Evolutionary conservation across 2,113 vertebrate genomes (phyloP).

Genomic region (Oenanthe melanoleuca): DNA sequence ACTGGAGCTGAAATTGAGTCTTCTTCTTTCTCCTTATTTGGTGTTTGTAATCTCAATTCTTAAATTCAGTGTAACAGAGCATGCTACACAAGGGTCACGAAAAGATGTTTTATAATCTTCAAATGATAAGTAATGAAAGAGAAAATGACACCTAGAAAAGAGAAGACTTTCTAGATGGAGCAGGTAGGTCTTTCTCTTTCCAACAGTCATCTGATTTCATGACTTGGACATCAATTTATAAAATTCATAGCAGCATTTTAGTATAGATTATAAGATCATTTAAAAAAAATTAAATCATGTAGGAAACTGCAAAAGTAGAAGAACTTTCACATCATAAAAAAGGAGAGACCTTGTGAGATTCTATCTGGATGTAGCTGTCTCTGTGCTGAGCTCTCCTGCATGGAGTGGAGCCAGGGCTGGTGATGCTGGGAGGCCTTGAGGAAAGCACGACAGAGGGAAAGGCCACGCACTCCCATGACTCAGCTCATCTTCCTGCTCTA

Average conservation of each 20-base stretch:
- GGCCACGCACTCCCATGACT: neutral
- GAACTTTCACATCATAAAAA: neutral
- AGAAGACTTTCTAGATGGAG: neutral
- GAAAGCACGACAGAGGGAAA: slow-evolving; percentile 28
- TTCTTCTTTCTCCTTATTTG: neutral
- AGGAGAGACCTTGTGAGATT: neutral
- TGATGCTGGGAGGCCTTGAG: neutral
- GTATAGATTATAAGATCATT: neutral
- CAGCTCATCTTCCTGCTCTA: slow-evolving; percentile 24
- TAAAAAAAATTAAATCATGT: neutral
- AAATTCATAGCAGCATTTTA: slow-evolving; percentile 5
- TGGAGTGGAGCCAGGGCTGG: neutral
- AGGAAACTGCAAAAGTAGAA: neutral
- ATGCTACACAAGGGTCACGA: slow-evolving; percentile 12
- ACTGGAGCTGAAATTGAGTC: neutral
- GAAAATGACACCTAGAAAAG: slow-evolving; percentile 46
- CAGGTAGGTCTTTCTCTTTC: neutral
- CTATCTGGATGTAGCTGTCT: neutral
- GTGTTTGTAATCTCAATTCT: slow-evolving; percentile 29
- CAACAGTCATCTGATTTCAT: slow-evolving; percentile 22
- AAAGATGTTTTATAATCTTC: slow-evolving; percentile 35
- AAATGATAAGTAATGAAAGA: slow-evolving; percentile 41
- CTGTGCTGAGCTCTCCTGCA: neutral
- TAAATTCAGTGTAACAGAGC: slow-evolving; percentile 34
- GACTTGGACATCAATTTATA: slow-evolving; percentile 21